phyloP scores from a whole-genome alignment of 2,113 vertebrate genomes.

The Chelonoidis abingdonii region DNA sequence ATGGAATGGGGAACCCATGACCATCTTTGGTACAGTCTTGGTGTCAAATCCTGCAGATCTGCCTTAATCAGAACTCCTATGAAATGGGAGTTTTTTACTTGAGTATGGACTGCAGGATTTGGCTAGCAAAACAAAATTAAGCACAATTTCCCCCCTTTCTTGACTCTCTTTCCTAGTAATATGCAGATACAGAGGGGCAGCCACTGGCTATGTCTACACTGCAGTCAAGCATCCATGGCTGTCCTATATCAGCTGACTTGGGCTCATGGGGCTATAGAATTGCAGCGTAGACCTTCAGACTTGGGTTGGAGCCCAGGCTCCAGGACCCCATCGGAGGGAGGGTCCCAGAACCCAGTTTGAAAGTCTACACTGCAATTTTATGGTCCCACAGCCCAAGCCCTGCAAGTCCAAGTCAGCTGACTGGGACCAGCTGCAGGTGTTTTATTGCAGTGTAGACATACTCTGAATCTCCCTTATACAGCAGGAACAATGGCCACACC shows the following conservation, averaged over 20 bases:
- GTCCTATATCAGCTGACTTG: neutral
- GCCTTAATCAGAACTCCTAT: neutral
- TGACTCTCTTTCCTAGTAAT: neutral
- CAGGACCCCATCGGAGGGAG: neutral
- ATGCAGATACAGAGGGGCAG: neutral
- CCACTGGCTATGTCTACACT: neutral
- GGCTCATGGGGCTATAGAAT: neutral
- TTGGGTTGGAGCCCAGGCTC: neutral
- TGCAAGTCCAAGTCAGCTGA: neutral
- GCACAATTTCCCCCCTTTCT: neutral
- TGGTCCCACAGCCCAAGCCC: neutral
- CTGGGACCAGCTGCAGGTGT: neutral
- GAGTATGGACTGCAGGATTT: neutral
- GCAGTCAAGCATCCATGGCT: neutral
- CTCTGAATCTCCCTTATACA: neutral
- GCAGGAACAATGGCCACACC: neutral
- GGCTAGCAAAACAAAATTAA: neutral
- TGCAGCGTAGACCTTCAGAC: neutral
- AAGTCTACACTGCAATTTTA: neutral
- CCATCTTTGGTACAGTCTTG: neutral
- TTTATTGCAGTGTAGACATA: neutral
- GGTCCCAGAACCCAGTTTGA: neutral
- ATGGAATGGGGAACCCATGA: neutral
- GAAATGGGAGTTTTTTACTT: neutral
- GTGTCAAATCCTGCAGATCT: neutral